Base-by-base conservation (phyloP, 1,140 invertebrate genomes). In the Bombyx mandarina region DNA sequence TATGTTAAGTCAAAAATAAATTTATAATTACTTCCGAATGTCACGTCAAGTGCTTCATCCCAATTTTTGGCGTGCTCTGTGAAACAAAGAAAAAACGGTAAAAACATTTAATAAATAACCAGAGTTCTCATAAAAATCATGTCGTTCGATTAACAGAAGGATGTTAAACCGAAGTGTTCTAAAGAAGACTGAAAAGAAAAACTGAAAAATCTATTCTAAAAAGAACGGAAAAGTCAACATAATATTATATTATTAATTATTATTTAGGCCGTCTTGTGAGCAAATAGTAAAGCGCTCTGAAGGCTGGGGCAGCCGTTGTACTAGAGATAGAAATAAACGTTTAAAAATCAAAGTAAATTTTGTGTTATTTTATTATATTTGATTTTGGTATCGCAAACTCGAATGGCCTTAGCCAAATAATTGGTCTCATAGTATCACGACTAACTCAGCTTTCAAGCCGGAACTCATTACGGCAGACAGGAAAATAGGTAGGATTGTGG, bases 41-140 rank as follows among this genome's bases (percentile, higher is more conserved):
- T 44, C 1, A 44, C 18, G 43, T 54, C n/a, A 4, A 54, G 42
- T 1, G 42, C 52, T 7, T 54, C 52, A 12, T 54, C 52, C 52
- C 52, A 54, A 44, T 12, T 54, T 45, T 54, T 10, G 22, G 52
- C 42, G 43, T 43, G 42, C n/a, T 54, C 52, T 54, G 52, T 43
- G 22, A 54, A 43, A 54, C 18, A 44, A 8, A 54, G 8, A 4
- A 42, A 47, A 18, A 18, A 18, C 12, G 0, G 12, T 12, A 47
- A 47, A 47, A 10, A 10, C 10, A 45, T 47, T 47, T 47, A 10
- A 47, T 47, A 3, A 10, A 47, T 7, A 47, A 9, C 3, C 45
- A 47, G 2, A 6, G 8, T 10, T 47, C n/a, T 47, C 8, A 47
- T 47, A 47, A 12, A 47, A 10, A 6, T 10, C 8, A 7, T 47